phyloP scores from a whole-genome alignment of 2,113 vertebrate genomes.

The Pycnonotus jocosus region DNA sequence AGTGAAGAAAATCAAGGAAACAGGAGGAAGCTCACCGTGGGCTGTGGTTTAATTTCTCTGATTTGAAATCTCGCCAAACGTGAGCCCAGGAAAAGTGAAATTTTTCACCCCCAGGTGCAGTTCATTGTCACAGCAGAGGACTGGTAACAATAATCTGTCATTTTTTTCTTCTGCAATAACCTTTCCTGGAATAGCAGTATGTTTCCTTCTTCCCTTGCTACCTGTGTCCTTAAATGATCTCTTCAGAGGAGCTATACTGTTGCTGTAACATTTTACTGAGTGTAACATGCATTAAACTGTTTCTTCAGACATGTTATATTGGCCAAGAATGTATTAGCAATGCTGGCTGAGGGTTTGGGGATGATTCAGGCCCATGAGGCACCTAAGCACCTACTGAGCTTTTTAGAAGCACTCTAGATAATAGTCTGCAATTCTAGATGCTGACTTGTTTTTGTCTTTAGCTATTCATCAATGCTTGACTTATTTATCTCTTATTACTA shows the following conservation, averaged over 20 bases:
- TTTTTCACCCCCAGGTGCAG: not conserved
- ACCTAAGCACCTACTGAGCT: not conserved
- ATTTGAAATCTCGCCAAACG: not conserved
- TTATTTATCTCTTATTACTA: not conserved
- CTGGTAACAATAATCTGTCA: not conserved
- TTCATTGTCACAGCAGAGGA: not conserved
- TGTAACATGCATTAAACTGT: not conserved
- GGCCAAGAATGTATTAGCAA: not conserved
- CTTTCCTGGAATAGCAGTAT: not conserved
- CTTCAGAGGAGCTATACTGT: not conserved
- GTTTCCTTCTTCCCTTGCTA: not conserved
- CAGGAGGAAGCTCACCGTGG: not conserved
- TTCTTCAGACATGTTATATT: not conserved
- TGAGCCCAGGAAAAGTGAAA: not conserved
- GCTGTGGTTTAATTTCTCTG: not conserved
- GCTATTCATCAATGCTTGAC: not conserved
- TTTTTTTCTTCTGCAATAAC: not conserved
- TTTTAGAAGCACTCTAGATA: not conserved
- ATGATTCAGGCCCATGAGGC: not conserved
- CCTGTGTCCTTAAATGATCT: not conserved
- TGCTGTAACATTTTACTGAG: not conserved
- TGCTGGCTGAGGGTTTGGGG: not conserved
- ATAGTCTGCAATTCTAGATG: not conserved
- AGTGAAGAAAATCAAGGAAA: not conserved
- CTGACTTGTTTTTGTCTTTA: not conserved